These are phyloP conservation scores for Lipophrys pholis DNA, from an alignment of 2,113 vertebrate species.

Conservation along the genomic window DNA sequence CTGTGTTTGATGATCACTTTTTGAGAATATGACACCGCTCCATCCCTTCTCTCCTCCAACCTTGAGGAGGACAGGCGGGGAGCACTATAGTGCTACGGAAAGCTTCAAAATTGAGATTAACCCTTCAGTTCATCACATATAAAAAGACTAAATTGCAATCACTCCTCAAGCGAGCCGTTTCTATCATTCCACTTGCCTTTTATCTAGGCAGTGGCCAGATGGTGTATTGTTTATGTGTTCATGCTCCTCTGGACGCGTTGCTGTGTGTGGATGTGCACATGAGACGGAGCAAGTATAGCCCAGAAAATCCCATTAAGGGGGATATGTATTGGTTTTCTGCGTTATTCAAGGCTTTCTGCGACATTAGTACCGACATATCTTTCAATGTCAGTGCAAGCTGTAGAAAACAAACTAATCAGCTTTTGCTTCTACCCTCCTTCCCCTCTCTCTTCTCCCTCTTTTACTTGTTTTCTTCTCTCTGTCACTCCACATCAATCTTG, in stretches of 20 bases:
- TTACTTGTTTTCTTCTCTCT: slow-evolving; percentile 41
- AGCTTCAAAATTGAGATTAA: slow-evolving; percentile 67
- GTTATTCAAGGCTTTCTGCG: slow-evolving; percentile 73
- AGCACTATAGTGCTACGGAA: slow-evolving; percentile 18
- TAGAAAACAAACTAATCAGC: slow-evolving; percentile 75
- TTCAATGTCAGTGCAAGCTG: slow-evolving; percentile 67
- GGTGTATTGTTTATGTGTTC: slow-evolving; percentile 44
- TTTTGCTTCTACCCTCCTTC: slow-evolving; percentile 26
- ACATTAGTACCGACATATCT: slow-evolving; percentile 70
- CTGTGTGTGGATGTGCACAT: slow-evolving; percentile 19
- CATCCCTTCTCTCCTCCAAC: slow-evolving; percentile 40
- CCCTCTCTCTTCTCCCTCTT: slow-evolving; percentile 30
- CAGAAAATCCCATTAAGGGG: slow-evolving; percentile 71
- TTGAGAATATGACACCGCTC: slow-evolving; percentile 24
- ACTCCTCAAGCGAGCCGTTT: slow-evolving; percentile 57
- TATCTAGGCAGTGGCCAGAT: slow-evolving; percentile 56
- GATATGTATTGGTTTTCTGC: slow-evolving; percentile 71
- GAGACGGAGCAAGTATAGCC: slow-evolving; percentile 51
- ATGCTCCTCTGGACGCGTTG: slow-evolving; percentile 15
- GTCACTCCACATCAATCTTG: slow-evolving; percentile 62
- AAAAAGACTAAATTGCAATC: slow-evolving; percentile 67
- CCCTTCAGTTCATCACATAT: slow-evolving; percentile 59
- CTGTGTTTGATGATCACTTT: slow-evolving; percentile 49
- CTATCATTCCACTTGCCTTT: slow-evolving; percentile 66
- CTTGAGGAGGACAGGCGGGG: slow-evolving; percentile 58